Conservation (phyloP, 64 coral and sea anemone species). For the Orbicella faveolata region DNA sequence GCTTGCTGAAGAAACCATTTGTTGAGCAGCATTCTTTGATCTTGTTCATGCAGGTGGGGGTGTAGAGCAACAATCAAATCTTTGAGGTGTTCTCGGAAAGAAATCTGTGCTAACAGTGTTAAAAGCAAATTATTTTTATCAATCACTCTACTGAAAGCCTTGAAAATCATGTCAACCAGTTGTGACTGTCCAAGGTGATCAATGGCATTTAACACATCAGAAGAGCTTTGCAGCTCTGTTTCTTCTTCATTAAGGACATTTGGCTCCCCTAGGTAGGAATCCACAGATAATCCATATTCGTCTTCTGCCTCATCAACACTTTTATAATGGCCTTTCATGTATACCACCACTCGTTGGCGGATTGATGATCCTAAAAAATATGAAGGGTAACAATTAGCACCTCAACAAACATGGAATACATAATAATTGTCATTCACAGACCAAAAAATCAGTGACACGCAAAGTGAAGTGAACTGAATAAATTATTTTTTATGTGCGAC, state of each 20-base stretch:
- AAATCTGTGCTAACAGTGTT: too few relatives aligned
- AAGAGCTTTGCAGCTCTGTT: too few relatives aligned
- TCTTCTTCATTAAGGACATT: too few relatives aligned
- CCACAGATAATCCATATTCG: conserved; percentile 13
- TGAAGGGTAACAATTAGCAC: too few relatives aligned
- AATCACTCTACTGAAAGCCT: neutral
- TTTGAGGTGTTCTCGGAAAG: too few relatives aligned
- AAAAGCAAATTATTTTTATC: neutral
- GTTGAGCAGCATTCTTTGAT: neutral
- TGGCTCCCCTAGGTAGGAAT: neutral
- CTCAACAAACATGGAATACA: too few relatives aligned
- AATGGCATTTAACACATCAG: neutral
- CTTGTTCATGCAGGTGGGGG: neutral
- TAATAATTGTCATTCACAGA: too few relatives aligned
- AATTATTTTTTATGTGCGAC: too few relatives aligned
- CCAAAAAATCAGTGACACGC: too few relatives aligned
- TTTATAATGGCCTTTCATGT: conserved; percentile 26
- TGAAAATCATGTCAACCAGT: neutral
- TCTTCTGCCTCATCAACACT: conserved; percentile 55
- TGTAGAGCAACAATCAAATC: neutral
- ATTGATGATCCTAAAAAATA: neutral
- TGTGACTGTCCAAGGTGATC: conserved; percentile 7
- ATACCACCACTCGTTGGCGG: neutral
- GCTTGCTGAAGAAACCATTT: conserved; percentile 13
- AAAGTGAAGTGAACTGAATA: neutral